phyloP scores from a whole-genome alignment of 2,113 vertebrate genomes.

The Sylvietta virens region DNA sequence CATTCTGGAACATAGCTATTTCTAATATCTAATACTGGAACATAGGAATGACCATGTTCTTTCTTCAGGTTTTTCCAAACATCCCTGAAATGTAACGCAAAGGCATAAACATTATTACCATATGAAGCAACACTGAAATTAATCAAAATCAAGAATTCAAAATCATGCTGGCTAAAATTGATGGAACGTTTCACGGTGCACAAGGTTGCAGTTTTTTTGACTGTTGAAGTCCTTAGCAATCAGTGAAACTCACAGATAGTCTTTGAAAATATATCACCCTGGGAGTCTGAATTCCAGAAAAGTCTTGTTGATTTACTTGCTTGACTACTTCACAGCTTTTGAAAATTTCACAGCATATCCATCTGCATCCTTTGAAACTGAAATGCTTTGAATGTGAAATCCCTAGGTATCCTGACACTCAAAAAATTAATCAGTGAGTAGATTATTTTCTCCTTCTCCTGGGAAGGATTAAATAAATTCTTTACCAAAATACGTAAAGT shows the following conservation, averaged over 20 bases:
- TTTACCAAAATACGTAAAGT: neutral
- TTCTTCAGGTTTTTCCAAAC: conserved; percentile 79
- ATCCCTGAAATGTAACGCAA: conserved; percentile 61
- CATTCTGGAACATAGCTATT: no score
- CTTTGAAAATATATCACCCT: neutral
- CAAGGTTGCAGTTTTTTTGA: neutral
- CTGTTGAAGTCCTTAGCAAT: neutral
- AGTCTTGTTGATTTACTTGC: neutral
- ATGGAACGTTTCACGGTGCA: neutral
- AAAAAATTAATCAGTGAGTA: neutral
- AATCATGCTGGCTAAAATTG: neutral
- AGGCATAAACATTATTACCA: neutral
- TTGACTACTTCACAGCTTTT: neutral
- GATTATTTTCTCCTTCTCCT: neutral
- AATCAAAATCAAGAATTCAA: neutral
- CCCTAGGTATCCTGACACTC: neutral
- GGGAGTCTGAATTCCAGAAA: neutral
- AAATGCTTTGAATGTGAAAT: neutral
- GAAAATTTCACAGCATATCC: neutral
- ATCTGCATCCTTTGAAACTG: neutral
- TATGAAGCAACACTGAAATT: neutral
- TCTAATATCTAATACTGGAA: no score
- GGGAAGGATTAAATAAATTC: neutral
- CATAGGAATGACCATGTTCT: conserved; percentile 75
- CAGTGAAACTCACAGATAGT: neutral